A percentile compares a stretch with the other conserved stretches of the same genome.
Evolutionary conservation across 2,797 vertebrate species (phyloP).

Genomic region (Urophycis tenuis): DNA sequence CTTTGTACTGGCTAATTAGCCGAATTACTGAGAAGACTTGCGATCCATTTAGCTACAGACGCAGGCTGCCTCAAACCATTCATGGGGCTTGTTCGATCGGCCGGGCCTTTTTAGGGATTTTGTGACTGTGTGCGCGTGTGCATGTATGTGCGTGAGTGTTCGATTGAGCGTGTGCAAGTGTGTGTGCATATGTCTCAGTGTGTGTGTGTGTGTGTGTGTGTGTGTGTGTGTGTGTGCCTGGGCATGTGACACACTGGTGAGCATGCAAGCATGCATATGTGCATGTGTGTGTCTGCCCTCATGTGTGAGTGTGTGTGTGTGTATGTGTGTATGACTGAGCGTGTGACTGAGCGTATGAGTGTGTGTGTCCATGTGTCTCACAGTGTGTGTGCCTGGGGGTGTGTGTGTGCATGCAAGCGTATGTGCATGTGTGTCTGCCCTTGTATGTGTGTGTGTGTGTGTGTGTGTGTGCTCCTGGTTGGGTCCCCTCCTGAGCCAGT

Average conservation of each 20-base stretch:
- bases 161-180: too few species aligned
- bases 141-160: background rate
- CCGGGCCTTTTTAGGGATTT: background rate
- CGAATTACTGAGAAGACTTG: background rate
- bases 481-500: slow-evolving; percentile 24
- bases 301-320: too few species aligned
- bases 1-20: background rate
- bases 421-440: too few species aligned
- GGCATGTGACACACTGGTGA: too few species aligned
- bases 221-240: too few species aligned
- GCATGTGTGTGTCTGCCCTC: too few species aligned
- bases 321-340: background rate
- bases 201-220: background rate
- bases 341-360: background rate
- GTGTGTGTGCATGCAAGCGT: background rate
- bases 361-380: background rate
- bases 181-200: background rate
- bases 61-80: background rate
- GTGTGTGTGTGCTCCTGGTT: background rate
- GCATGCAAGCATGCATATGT: background rate
- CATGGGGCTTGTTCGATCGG: background rate
- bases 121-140: background rate
- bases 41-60: background rate
- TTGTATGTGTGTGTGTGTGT: too few species aligned
- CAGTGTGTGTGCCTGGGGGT: too few species aligned